Evolutionary conservation across 2,113 vertebrate genomes (phyloP).

Genomic region (Oxyura jamaicensis): DNA sequence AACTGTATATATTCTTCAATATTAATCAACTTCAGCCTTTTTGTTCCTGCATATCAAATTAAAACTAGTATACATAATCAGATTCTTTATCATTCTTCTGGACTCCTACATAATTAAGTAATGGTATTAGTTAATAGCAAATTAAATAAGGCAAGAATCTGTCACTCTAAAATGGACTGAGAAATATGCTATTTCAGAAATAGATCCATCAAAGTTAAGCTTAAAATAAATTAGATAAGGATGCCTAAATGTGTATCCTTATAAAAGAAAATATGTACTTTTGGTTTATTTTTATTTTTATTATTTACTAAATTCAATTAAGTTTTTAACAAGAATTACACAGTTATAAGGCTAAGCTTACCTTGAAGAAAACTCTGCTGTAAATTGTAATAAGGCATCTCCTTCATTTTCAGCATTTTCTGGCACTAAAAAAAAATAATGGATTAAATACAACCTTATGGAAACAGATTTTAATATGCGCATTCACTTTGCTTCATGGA

Average conservation of each 20-base stretch:
- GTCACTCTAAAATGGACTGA: neutral
- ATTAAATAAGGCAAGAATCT: neutral
- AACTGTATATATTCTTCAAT: neutral
- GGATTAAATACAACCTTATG: constrained; percentile 56
- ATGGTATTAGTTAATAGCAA: neutral
- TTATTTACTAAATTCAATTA: neutral
- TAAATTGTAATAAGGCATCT: constrained; percentile 99
- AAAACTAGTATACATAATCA: neutral
- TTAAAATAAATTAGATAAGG: neutral
- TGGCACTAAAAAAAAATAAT: constrained; percentile 86
- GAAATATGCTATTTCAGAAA: neutral
- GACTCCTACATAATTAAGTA: neutral
- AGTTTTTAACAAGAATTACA: constrained; percentile 20
- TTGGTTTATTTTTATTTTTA: neutral
- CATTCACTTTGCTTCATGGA: constrained; percentile 39
- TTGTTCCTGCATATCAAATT: neutral
- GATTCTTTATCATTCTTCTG: neutral
- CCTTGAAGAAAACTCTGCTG: constrained; percentile 98
- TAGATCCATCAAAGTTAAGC: neutral
- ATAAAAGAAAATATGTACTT: neutral
- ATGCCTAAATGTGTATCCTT: neutral
- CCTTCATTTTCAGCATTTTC: constrained; percentile 98
- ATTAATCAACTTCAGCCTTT: neutral
- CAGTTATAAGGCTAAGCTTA: constrained; percentile 68
- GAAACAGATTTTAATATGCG: constrained; percentile 55